Evolutionary conservation across 2,888 invertebrate genomes (phyloP), one percentile per base, ranked within the genome.

Genomic region (Desoria tigrina): DNA sequence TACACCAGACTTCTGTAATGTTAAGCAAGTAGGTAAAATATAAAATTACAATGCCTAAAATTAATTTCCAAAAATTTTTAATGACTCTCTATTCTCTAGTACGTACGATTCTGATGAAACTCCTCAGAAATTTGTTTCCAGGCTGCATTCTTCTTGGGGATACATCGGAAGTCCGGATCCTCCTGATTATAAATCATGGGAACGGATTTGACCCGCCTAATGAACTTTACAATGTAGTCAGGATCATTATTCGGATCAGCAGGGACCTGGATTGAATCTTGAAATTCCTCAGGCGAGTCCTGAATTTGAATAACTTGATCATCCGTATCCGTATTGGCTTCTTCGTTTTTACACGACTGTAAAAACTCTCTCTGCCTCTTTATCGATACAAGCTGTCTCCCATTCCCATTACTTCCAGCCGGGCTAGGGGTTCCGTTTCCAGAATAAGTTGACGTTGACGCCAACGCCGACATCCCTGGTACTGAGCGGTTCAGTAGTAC

Each of bases 161-260:
- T 7, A 26, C 28, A 28, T 55, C 55, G 4, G n/a, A 55, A 55
- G 18, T 55, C 16, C 24, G 26, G 28, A 26, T 55, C 32, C 18
- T 55, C 32, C 32, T 27, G 55, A 21, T 55, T 55, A 18, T 55
- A 55, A 6, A 55, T 4, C 18, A 28, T 21, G n/a, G 55, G 55
- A 4, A 28, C 18, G 32, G 27, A 6, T 28, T 55, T 16, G 11
- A 55, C 18, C 16, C 55, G 28, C 6, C 18, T 4, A 7, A 55
- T 55, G 18, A 32, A 55, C 7, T 32, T 32, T 4, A 55, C 4
- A 26, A 27, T 45, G 45, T 45, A 45, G 45, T 45, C 45, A 6
- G 45, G 45, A 6, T 21, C 45, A 39, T 39, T 11, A 39, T n/a
- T n/a, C n/a, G n/a, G n/a, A n/a, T n/a, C n/a, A n/a, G n/a, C n/a